Base-by-base conservation (phyloP, 2,113 vertebrate genomes). In the Oreocharis arfaki region DNA sequence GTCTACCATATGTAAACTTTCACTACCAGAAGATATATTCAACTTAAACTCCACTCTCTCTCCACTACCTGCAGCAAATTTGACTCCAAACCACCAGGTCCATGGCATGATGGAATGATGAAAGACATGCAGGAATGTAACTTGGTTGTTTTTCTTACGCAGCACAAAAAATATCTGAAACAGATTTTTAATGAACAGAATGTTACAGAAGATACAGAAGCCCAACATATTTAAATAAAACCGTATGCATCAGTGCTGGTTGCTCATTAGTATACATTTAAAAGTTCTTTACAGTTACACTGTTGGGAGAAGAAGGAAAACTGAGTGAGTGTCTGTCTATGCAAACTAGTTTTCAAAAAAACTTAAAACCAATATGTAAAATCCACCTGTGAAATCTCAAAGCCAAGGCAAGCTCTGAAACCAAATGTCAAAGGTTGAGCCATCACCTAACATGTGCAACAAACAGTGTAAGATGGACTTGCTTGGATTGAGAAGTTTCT, bases 41-140 rank as follows among this genome's bases (percentile, higher is more conserved):
- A 73, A 87, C 47, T 93, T 84, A 80, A 87, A 76, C 33, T 90
- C 90, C 73, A 74, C 41, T 93, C 33, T 94, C 80, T 92, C 90
- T 94, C 91, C 81, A 90, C 63, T 99, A 99, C 99, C 99, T 99
- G 98, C 19, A 96, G 99, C 97, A 98, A 99, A 99, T 94, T 99
- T 99, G 90, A 99, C 99, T 76, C 99, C 99, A 96, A 99, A 99
- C 99, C 99, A 99, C 99, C 99, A 99, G 94, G 99, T 99, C 98
- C 99, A 99, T 8, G 99, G 99, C 99, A 99, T 99, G 96, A 99
- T 99, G 44, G 99, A 98, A 96, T 99, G 99, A 98, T 99, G 99
- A 95, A 98, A 99, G 86, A 99, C 99, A 82, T 99, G 99, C 91
- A 99, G 98, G 95, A 99, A 99, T 56, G 99, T 99, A 93, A 99